phyloP scores from a whole-genome alignment of 2,888 invertebrate species.

The Mesochorus sp. region DNA sequence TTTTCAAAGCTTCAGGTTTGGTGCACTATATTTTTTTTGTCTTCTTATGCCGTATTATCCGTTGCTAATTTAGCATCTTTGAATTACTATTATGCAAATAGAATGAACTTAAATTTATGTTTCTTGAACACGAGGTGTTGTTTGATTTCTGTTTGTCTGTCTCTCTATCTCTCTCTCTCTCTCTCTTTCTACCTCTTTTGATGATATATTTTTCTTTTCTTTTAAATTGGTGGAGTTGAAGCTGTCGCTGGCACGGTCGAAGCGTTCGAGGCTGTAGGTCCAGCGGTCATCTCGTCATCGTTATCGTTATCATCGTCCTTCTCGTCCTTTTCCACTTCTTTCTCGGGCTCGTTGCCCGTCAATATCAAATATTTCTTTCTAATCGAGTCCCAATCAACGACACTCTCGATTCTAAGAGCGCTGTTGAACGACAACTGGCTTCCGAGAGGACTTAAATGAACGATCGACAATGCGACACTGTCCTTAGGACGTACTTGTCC shows the following conservation, averaged over 20 bases:
- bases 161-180: background rate
- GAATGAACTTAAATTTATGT: constrained; percentile 26
- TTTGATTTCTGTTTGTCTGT: constrained; percentile 10
- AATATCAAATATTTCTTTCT: constrained; percentile 94
- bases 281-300: constrained; percentile 72
- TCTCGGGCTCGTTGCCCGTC: constrained; percentile 86
- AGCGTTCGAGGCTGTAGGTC: constrained; percentile 74
- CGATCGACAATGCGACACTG: constrained; percentile 90
- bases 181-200: constrained; percentile 41
- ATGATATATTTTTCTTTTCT: constrained; percentile 1
- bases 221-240: constrained; percentile 74
- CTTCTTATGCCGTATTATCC: background rate
- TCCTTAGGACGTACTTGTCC: constrained; percentile 83
- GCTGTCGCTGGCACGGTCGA: constrained; percentile 72
- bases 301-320: constrained; percentile 75
- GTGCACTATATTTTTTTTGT: constrained; percentile 2
- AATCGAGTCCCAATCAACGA: constrained; percentile 95
- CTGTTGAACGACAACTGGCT: constrained; percentile 92
- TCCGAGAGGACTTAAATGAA: constrained; percentile 92
- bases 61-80: background rate
- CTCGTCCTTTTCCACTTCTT: constrained; percentile 76
- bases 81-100: background rate
- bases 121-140: constrained; percentile 51
- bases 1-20: background rate
- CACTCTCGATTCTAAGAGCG: constrained; percentile 92